These are phyloP conservation scores for Lutjanus argentimaculatus DNA, from an alignment of 2,797 vertebrate species.

Conservation along the genomic window DNA sequence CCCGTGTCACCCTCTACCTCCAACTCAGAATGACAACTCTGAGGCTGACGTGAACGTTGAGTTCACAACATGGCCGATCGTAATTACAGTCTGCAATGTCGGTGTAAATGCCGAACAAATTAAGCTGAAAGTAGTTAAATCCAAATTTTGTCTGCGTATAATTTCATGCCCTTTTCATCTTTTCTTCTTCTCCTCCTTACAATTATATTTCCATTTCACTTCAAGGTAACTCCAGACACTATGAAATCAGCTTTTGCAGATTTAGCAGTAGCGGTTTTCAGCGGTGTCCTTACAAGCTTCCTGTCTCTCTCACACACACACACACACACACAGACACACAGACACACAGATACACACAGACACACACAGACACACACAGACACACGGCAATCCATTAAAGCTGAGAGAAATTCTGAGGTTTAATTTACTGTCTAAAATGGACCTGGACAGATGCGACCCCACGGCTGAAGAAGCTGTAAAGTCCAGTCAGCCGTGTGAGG, in stretches of 20 bases:
- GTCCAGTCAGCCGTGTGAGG: slow-evolving; percentile 4
- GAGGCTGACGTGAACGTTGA: neutral
- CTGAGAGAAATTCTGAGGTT: slow-evolving; percentile 32
- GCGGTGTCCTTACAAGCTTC: neutral
- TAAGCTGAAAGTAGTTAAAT: neutral
- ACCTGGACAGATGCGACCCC: slow-evolving; percentile 29
- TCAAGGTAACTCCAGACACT: neutral
- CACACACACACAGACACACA: neutral
- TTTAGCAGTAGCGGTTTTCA: too few species aligned
- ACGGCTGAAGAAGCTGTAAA: slow-evolving; percentile 25
- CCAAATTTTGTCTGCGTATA: neutral
- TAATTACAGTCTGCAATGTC: neutral
- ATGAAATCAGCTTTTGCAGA: neutral
- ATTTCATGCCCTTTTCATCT: neutral
- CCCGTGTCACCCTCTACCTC: too few species aligned
- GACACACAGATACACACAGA: neutral
- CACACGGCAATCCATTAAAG: slow-evolving; percentile 27
- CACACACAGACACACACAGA: neutral
- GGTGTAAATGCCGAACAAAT: neutral
- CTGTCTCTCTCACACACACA: too few species aligned
- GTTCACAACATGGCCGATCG: neutral
- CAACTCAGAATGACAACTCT: neutral
- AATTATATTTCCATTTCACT: neutral
- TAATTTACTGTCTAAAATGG: slow-evolving; percentile 26
- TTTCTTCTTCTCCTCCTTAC: neutral